Evolutionary conservation across 2,888 invertebrate species (phyloP).

Genomic region (Seira sanloemensis): DNA sequence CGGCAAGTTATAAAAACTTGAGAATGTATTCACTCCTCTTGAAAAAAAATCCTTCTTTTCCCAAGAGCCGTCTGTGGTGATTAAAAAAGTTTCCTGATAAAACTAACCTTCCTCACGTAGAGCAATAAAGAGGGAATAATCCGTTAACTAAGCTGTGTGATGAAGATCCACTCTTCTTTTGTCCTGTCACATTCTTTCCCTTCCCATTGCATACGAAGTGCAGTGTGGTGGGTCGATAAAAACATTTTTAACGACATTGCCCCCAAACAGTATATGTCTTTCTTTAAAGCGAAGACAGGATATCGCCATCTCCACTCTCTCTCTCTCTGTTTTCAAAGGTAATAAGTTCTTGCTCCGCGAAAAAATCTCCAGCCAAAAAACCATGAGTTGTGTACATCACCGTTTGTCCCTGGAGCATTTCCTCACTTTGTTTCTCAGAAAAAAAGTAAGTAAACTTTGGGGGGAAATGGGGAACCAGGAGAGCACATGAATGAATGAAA

Average conservation of each 20-base stretch:
- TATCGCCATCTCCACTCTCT: neutral
- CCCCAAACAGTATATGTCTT: constrained; percentile 36
- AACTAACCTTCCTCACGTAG: constrained; percentile 58
- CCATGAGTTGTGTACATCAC: neutral
- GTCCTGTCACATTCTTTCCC: constrained; percentile 25
- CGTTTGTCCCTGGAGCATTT: constrained; percentile 50
- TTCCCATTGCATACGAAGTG: constrained; percentile 1
- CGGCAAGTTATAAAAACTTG: constrained; percentile 29
- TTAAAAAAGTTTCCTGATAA: constrained; percentile 54
- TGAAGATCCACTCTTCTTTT: neutral
- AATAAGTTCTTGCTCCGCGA: constrained; percentile 22
- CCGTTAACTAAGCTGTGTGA: neutral
- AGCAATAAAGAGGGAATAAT: neutral
- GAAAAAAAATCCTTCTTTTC: constrained; percentile 23
- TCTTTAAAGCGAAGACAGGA: neutral
- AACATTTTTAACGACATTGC: constrained; percentile 53
- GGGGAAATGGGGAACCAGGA: constrained; percentile 2
- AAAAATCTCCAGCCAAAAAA: neutral
- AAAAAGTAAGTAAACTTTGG: constrained; percentile 29
- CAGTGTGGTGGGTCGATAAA: constrained; percentile 44
- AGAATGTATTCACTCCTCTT: constrained; percentile 6
- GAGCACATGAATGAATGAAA: constrained; percentile 29
- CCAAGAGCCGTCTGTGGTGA: constrained; percentile 32
- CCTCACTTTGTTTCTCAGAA: constrained; percentile 19
- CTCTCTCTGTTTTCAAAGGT: neutral